Conservation (phyloP, 1,140 invertebrate genomes). For the Atta cephalotes region DNA sequence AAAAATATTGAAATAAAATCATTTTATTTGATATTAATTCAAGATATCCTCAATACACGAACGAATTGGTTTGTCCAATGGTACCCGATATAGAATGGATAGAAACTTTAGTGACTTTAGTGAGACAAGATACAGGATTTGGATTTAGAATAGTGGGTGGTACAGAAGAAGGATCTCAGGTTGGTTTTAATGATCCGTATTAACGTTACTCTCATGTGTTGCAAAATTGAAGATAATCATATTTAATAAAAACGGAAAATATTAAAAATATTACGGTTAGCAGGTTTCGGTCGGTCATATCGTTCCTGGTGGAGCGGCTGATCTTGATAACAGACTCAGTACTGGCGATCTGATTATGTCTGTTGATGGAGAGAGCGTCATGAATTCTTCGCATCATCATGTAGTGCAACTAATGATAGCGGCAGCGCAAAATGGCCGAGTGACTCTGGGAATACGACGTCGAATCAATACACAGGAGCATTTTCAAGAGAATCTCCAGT, state of each 20-base stretch:
- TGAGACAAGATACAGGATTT: constrained; percentile 95
- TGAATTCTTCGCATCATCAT: constrained; percentile 95
- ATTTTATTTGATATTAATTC: constrained; percentile 59
- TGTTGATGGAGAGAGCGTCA: constrained; percentile 93
- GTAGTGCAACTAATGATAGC: constrained; percentile 96
- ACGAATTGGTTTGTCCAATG: constrained; percentile 83
- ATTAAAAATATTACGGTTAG: constrained; percentile 76
- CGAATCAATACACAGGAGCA: constrained; percentile 85
- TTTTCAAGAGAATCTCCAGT: constrained; percentile 78
- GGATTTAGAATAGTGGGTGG: constrained; percentile 99
- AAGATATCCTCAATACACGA: constrained; percentile 83
- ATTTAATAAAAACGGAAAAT: constrained; percentile 25
- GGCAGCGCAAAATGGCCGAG: constrained; percentile 92
- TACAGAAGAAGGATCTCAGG: constrained; percentile 98
- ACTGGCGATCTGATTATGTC: constrained; percentile 96
- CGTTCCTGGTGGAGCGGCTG: constrained; percentile 96
- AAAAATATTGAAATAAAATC: not conserved
- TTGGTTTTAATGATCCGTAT: constrained; percentile 82
- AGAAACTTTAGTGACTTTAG: constrained; percentile 92
- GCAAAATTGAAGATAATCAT: not conserved
- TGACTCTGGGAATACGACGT: constrained; percentile 90
- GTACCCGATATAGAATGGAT: constrained; percentile 88
- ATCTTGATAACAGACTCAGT: constrained; percentile 93
- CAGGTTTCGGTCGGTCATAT: constrained; percentile 97
- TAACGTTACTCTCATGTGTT: not conserved